Base-by-base conservation (phyloP, 2,888 invertebrate species). In the Brachylomia viminalis region DNA sequence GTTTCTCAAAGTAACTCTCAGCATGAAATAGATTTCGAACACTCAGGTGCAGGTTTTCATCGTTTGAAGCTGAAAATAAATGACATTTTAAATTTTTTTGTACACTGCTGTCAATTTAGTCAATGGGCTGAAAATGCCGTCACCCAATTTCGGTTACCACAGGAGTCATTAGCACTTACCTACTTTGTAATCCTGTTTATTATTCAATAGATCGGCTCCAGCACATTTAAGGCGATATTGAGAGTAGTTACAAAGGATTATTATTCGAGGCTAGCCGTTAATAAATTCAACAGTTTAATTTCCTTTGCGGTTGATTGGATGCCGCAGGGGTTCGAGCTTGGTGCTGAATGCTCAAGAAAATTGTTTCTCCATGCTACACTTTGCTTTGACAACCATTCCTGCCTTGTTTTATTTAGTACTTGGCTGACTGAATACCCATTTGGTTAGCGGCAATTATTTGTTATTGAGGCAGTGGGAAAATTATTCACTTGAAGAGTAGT, bases 241-340 rank as follows among this genome's bases (percentile, higher is more conserved):
- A 86, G 86, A 88, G 76, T 88, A 85, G 89, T 90, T 89, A 84
- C 85, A 86, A 87, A 84, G 88, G 87, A 87, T 90, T 90, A 90
- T 89, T 91, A 90, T 88, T 89, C 86, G 86, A 82, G 85, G 81
- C 88, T 89, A 89, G 87, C 90, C 89, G 88, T 92, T 93, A 93
- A 93, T 94, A 94, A 91, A 94, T 94, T 93, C 91, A 92, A 92
- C 91, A 92, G 93, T 94, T 93, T 94, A 93, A 94, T 94, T 94
- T 94, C 94, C 94, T 94, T 92, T 93, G 93, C 90, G 93, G 93
- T 89, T 92, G 93, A 93, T 92, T 92, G 92, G 91, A 90, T 90
- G 91, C 92, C 88, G 88, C 89, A 85, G 90, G 91, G 90, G 84
- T 23, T 78, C 66, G 72, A 77, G 58, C 73, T 77, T 77, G 75